phyloP scores from a whole-genome alignment of 2,113 vertebrate genomes.

The Elephantulus edwardii region DNA sequence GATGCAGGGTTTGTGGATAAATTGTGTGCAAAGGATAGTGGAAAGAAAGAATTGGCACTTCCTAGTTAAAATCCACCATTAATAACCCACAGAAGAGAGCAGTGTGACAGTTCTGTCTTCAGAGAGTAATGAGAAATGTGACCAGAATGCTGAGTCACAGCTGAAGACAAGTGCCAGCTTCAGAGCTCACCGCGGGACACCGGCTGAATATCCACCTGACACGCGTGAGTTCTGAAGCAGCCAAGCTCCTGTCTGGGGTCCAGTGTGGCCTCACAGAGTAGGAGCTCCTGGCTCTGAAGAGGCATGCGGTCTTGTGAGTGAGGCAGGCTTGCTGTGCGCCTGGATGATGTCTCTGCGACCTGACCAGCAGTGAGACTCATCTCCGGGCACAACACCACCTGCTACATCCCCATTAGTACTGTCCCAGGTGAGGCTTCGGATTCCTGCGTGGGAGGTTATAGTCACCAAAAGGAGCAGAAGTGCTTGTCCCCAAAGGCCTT shows the following conservation, averaged over 20 bases:
- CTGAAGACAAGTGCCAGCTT: not conserved
- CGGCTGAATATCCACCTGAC: no score
- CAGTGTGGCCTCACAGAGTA: no score
- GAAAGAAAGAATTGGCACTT: not conserved
- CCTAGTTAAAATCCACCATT: not conserved
- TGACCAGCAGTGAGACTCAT: not conserved
- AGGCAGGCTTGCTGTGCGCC: not conserved
- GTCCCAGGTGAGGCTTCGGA: no score
- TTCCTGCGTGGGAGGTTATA: no score
- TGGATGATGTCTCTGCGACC: not conserved
- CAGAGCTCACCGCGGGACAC: fast-evolving
- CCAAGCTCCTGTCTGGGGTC: no score
- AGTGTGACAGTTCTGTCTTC: not conserved
- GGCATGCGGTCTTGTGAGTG: not conserved
- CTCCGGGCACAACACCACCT: not conserved
- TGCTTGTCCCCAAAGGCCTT: not conserved
- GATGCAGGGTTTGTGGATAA: not conserved
- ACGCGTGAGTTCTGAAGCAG: not conserved
- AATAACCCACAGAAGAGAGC: not conserved
- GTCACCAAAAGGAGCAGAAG: no score
- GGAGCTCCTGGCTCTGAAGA: fast-evolving
- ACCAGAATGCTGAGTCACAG: no score
- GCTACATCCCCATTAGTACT: not conserved
- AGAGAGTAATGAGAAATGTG: not conserved
- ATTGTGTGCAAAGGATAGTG: not conserved